phyloP scores from a whole-genome alignment of 2,888 invertebrate species.

The Neocrepidodera transversa region DNA sequence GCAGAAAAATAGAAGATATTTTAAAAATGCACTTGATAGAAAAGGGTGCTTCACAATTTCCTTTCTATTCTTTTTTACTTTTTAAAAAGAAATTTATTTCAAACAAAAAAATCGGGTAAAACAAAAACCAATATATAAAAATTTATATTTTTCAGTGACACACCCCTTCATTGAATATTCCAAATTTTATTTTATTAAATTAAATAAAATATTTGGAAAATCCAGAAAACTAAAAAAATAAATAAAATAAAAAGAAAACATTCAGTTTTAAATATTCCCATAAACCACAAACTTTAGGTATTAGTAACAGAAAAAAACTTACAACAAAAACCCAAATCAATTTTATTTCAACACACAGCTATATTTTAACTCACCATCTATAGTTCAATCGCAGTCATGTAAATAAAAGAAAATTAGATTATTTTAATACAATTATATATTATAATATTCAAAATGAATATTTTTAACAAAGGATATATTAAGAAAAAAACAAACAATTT shows the following conservation, averaged over 20 bases:
- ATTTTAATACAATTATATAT: not conserved
- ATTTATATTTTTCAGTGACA: too few relatives aligned
- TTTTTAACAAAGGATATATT: not conserved
- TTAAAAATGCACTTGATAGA: too few relatives aligned
- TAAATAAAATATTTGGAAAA: not conserved
- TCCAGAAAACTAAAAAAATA: not conserved
- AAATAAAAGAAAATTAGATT: constrained; percentile 50
- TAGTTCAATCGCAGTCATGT: constrained; percentile 52
- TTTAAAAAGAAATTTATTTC: too few relatives aligned
- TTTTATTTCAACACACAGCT: constrained; percentile 35
- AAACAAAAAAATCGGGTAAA: too few relatives aligned
- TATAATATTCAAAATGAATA: too few relatives aligned
- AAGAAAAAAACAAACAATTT: not conserved
- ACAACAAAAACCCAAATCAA: constrained; percentile 33
- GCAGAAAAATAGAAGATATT: too few relatives aligned
- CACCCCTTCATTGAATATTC: not conserved
- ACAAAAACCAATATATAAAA: too few relatives aligned
- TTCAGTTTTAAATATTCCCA: not conserved
- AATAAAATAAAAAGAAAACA: not conserved
- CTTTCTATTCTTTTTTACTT: too few relatives aligned
- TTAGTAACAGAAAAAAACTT: constrained; percentile 20
- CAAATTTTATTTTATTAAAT: not conserved
- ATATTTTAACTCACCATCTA: constrained; percentile 58
- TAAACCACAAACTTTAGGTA: constrained; percentile 12
- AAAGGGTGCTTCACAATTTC: too few relatives aligned